A percentile compares a stretch with the other conserved stretches of the same genome.
These are phyloP conservation scores for Chrysemys picta DNA, from an alignment of 2,113 vertebrate genomes.

Conservation along the genomic window DNA sequence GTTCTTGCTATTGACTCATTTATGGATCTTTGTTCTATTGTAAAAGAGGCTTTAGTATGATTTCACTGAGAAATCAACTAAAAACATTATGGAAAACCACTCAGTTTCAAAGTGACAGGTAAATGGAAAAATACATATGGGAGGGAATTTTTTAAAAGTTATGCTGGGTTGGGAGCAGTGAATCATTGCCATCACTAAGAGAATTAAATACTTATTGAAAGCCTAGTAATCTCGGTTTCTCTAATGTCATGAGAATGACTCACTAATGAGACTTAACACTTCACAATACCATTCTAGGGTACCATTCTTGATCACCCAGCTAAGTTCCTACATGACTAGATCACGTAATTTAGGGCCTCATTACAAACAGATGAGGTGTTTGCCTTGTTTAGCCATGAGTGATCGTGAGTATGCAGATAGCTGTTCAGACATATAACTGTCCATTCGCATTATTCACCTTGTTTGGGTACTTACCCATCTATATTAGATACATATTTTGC, in stretches of 20 bases:
- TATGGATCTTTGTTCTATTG: neutral
- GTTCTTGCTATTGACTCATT: neutral
- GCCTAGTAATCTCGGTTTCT: constrained; percentile 23
- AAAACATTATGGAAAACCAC: constrained; percentile 10
- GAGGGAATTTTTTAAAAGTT: neutral
- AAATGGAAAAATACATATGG: constrained; percentile 21
- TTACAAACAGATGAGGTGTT: neutral
- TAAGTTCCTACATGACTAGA: neutral
- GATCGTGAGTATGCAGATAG: neutral
- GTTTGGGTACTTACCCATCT: neutral
- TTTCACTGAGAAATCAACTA: constrained; percentile 44
- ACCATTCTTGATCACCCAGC: neutral
- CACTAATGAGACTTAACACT: neutral
- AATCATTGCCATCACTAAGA: constrained; percentile 63
- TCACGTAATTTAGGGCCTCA: neutral
- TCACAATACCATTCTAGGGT: neutral
- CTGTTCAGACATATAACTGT: neutral
- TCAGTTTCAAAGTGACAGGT: constrained; percentile 20
- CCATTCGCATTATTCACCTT: neutral
- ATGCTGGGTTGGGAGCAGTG: neutral
- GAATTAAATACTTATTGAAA: constrained; percentile 30
- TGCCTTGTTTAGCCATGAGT: neutral
- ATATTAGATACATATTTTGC: neutral
- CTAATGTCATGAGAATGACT: constrained; percentile 6
- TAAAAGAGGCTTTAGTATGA: constrained; percentile 2